These are phyloP conservation scores for Caenorhabditis japonica DNA, from an alignment of 2,888 invertebrate species.

Conservation along the genomic window DNA sequence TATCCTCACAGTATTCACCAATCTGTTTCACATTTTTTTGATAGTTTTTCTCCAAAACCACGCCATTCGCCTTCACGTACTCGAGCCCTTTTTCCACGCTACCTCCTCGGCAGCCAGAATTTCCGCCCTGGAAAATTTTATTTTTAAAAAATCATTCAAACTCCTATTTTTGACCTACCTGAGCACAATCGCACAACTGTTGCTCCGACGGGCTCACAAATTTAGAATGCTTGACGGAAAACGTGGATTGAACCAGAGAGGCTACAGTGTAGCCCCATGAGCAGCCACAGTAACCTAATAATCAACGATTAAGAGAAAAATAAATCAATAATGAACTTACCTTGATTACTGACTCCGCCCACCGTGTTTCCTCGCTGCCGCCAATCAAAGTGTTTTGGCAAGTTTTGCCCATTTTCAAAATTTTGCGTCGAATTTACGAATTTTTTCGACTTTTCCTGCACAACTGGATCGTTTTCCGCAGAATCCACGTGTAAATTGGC, in stretches of 20 bases:
- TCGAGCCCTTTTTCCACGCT: constrained; percentile 17
- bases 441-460: too few relatives aligned
- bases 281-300: constrained; percentile 34
- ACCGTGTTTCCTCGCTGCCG: constrained; percentile 2
- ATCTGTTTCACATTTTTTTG: constrained; percentile 11
- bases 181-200: constrained; percentile 35
- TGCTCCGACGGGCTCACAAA: constrained; percentile 20
- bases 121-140: too few relatives aligned
- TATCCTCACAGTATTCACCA: constrained; percentile 8
- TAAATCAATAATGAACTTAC: too few relatives aligned
- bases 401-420: too few relatives aligned
- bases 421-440: too few relatives aligned
- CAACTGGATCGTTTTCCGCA: constrained; percentile 2
- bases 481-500: constrained; percentile 27
- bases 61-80: constrained; percentile 15
- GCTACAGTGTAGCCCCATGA: constrained; percentile 28
- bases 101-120: constrained; percentile 21
- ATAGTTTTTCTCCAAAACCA: constrained; percentile 14
- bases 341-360: constrained; percentile 23
- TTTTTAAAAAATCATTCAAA: too few relatives aligned
- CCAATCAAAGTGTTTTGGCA: constrained; percentile 24
- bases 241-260: constrained; percentile 19
- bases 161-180: too few relatives aligned
- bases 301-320: too few relatives aligned
- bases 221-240: constrained; percentile 4